Percentiles rank a stretch among this genome's conserved stretches.
Conservation (phyloP, 1,140 invertebrate species). For the Heterodera carotae region DNA sequence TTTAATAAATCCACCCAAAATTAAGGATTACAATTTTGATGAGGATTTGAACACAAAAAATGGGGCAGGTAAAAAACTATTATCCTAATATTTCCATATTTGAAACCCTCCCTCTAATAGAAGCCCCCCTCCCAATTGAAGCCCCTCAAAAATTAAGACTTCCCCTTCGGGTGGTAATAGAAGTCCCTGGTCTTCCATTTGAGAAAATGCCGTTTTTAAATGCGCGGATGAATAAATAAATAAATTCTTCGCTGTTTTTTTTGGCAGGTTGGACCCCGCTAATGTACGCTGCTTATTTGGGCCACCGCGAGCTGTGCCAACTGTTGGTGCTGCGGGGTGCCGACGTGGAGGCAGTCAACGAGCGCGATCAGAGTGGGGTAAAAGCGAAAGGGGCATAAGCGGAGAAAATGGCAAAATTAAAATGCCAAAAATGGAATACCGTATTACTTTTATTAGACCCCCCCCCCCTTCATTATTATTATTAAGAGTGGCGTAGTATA, state of each 20-base stretch:
- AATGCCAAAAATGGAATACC: background rate
- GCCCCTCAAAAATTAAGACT: too few relatives aligned
- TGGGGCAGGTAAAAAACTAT: background rate
- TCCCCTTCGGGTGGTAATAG: too few relatives aligned
- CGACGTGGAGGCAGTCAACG: conserved; percentile 20
- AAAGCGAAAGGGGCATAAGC: background rate
- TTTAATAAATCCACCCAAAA: conserved; percentile 3
- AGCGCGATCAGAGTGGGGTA: conserved; percentile 19
- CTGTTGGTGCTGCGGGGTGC: conserved; percentile 20
- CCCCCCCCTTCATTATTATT: too few relatives aligned
- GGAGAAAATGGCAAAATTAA: background rate
- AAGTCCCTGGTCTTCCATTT: too few relatives aligned
- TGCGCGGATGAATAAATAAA: too few relatives aligned
- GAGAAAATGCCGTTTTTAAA: too few relatives aligned
- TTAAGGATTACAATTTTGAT: conserved; percentile 30
- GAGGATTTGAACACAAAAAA: conserved; percentile 24
- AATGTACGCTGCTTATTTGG: conserved; percentile 30
- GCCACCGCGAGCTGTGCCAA: conserved; percentile 26
- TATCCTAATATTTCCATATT: background rate
- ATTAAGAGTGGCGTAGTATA: too few relatives aligned
- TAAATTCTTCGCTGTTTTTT: background rate
- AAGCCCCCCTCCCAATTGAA: too few relatives aligned
- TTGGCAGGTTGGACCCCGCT: conserved; percentile 17
- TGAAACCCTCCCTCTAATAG: too few relatives aligned
- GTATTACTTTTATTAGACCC: too few relatives aligned